Percentiles rank a stretch among this genome's conserved stretches.
Conservation (phyloP, 1,140 invertebrate species). For the Drosophila truncata region DNA sequence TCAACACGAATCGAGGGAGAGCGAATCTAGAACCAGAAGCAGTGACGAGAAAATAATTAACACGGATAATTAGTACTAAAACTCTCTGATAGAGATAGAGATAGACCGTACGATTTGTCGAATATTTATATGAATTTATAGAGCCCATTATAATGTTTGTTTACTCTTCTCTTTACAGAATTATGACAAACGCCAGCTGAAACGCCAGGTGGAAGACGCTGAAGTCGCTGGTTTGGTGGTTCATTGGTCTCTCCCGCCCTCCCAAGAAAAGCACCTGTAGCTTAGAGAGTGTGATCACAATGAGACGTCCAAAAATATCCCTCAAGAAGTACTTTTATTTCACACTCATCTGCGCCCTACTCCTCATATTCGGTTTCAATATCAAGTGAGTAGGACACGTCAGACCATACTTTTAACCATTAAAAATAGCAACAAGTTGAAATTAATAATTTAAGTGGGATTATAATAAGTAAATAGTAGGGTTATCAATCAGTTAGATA, state of each 20-base stretch:
- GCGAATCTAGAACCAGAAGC: background rate
- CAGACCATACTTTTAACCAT: background rate
- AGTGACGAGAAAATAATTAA: conserved; percentile 31
- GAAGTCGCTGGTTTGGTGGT: conserved; percentile 22
- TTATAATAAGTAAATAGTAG: background rate
- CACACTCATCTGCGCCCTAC: conserved; percentile 76
- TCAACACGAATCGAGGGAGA: conserved; percentile 14
- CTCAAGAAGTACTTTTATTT: conserved; percentile 84
- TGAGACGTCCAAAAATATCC: conserved; percentile 84
- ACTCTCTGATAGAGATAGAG: background rate
- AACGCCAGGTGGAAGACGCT: conserved; percentile 24
- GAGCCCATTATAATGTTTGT: conserved; percentile 12
- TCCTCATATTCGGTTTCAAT: conserved; percentile 84
- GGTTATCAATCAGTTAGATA: background rate
- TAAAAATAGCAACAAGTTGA: background rate
- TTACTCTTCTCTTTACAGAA: conserved; percentile 26
- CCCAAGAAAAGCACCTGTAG: conserved; percentile 12
- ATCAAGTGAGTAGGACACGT: conserved; percentile 71
- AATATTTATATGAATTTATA: conserved; percentile 15
- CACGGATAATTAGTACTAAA: conserved; percentile 38
- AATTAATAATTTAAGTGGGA: background rate
- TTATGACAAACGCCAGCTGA: conserved; percentile 50
- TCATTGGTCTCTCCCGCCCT: conserved; percentile 10
- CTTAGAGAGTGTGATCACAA: conserved; percentile 47
- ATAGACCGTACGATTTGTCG: background rate